phyloP scores from a whole-genome alignment of 2,888 invertebrate genomes.

The Bursaphelenchus okinawaensis region DNA sequence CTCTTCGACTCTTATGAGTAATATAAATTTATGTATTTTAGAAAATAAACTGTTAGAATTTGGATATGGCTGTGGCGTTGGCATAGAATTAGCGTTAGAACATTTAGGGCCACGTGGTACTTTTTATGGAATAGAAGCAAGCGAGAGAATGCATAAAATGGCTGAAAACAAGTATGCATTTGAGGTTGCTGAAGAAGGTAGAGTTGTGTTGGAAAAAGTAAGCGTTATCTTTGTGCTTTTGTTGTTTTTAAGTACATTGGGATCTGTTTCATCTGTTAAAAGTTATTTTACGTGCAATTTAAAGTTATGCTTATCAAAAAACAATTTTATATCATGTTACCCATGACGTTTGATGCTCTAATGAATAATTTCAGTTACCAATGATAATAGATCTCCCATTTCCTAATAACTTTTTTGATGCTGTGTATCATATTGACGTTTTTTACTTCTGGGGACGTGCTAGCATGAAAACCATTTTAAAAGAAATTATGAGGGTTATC shows the following conservation, averaged over 20 bases:
- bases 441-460: constrained; percentile 48
- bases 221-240: not conserved
- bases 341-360: not conserved
- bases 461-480: constrained; percentile 34
- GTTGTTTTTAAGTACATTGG: too few species aligned
- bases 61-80: constrained; percentile 52
- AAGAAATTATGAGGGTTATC: constrained; percentile 41
- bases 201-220: constrained; percentile 39
- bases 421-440: constrained; percentile 48
- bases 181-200: constrained; percentile 37
- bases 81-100: constrained; percentile 32
- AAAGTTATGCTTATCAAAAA: not conserved
- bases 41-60: constrained; percentile 46
- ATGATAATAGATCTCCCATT: constrained; percentile 46
- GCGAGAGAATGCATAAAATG: constrained; percentile 44
- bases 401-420: constrained; percentile 46
- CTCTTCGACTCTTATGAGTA: too few species aligned
- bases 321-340: not conserved
- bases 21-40: constrained; percentile 19
- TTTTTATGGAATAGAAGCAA: constrained; percentile 47
- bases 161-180: constrained; percentile 35
- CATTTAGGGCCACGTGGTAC: constrained; percentile 24
- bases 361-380: constrained; percentile 15
- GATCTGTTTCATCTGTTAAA: too few species aligned
- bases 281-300: not conserved